Evolutionary conservation across 2,888 invertebrate genomes (phyloP), one percentile per base, ranked within the genome.

Genomic region (Caenorhabditis doughertyi): DNA sequence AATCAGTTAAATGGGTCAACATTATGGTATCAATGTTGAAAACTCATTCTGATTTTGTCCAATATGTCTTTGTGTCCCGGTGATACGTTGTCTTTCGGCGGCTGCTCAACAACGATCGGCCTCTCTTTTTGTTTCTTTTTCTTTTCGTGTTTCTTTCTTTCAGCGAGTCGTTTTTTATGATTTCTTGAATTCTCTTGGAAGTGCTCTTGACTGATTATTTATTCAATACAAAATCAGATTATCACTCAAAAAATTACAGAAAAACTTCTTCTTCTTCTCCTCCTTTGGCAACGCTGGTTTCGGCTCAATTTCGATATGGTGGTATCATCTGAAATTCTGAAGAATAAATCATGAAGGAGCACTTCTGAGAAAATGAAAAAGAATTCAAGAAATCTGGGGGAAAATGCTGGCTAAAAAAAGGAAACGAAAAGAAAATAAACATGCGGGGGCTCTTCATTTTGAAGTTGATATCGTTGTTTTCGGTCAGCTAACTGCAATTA

Each of bases 61-160:
- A 23, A 55, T 29, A 5, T 60, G 79, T 79, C 72, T 58, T 53
- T 79, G 79, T 79, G 79, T 79, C 67, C 65, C 67, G 79, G 79
- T 79, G 71, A 71, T 72, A 39, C 51, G 55, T 79, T 64, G 64
- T 72, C 65, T 79, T 32, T 64, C 51, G 62, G 70, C 64, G 64
- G 64, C 60, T 32, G 47, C 58, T 55, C 62, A 55, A n/a, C n/a
- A n/a, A 55, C 58, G 51, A 23, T 32, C 70, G 55, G 55, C 39
- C 64, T 65, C 68, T 32, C 49, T 29, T 65, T 76, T 53, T 68
- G 58, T 76, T 51, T 76, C 67, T 64, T 74, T 64, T 64, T 32
- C 55, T 64, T 47, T 65, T 21, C 29, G 44, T 47, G 29, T 44
- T 67, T 49, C 29, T 18, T 29, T 53, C 58, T 74, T 74, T 74